Percentiles rank a stretch among this genome's conserved stretches.
These are phyloP conservation scores for Pecten maximus DNA, from an alignment of 2,888 invertebrate genomes.

Conservation along the genomic window DNA sequence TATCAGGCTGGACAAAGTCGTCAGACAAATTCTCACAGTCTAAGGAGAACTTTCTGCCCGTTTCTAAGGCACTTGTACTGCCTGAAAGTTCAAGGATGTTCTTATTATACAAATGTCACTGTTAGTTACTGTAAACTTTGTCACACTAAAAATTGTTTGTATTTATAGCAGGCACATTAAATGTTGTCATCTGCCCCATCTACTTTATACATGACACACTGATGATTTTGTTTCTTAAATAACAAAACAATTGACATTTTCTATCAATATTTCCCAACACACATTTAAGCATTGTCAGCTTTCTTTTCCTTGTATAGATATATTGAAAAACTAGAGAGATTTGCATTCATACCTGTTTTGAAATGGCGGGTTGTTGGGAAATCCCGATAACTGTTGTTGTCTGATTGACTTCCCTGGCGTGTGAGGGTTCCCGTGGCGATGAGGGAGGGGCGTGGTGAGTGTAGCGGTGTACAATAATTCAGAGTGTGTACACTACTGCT, in stretches of 20 bases:
- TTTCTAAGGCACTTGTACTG: slow-evolving; percentile 69
- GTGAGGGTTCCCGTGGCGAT: slow-evolving; percentile 69
- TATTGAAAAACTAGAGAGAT: no score
- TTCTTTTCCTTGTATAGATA: no score
- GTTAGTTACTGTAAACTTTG: no score
- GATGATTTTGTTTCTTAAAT: no score
- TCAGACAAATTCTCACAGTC: slow-evolving; percentile 65
- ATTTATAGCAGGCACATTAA: no score
- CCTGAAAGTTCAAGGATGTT: slow-evolving; percentile 51
- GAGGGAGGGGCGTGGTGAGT: slow-evolving; percentile 79
- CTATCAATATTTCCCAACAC: no score
- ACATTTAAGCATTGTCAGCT: no score
- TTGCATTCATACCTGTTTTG: slow-evolving; percentile 66
- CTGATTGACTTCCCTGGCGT: slow-evolving; percentile 64
- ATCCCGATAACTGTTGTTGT: slow-evolving; percentile 59
- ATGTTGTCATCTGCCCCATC: no score
- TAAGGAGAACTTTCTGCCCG: slow-evolving; percentile 58
- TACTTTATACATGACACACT: no score
- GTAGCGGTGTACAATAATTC: slow-evolving; percentile 75
- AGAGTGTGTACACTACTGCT: slow-evolving; percentile 78
- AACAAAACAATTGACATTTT: no score
- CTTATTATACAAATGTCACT: no score
- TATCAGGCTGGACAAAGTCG: slow-evolving; percentile 53
- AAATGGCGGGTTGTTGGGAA: slow-evolving; percentile 69
- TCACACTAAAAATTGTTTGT: no score